phyloP scores from a whole-genome alignment of 2,888 invertebrate species.

The Drosophila anomalata region DNA sequence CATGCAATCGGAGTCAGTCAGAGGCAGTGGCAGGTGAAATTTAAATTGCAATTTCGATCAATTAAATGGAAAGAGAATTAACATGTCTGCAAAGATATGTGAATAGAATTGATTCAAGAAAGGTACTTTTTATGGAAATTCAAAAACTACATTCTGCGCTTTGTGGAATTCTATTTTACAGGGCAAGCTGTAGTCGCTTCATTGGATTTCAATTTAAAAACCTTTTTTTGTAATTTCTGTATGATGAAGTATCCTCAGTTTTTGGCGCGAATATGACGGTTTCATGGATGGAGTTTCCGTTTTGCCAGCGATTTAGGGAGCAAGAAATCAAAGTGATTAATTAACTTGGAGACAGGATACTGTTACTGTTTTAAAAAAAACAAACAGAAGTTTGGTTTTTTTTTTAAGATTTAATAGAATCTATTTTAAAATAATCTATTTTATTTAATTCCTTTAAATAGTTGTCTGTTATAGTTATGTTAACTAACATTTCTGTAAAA shows the following conservation, averaged over 20 bases:
- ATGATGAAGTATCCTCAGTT: constrained; percentile 29
- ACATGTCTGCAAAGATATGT: constrained; percentile 18
- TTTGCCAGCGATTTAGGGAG: neutral
- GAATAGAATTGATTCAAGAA: constrained; percentile 1
- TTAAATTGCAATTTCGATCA: constrained; percentile 30
- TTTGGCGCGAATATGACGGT: constrained; percentile 37
- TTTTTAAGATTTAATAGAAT: no score
- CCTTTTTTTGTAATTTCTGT: constrained; percentile 22
- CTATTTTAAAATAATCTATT: no score
- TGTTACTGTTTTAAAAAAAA: neutral
- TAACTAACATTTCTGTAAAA: neutral
- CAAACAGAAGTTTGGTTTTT: neutral
- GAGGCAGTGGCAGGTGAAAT: constrained; percentile 24
- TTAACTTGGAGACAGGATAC: neutral
- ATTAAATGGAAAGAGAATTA: constrained; percentile 18
- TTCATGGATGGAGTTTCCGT: constrained; percentile 20
- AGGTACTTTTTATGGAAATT: neutral
- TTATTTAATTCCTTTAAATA: neutral
- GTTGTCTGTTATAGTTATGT: neutral
- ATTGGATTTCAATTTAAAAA: neutral
- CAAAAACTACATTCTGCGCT: no score
- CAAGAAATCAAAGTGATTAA: neutral
- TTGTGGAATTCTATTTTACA: constrained; percentile 4
- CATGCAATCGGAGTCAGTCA: constrained; percentile 42
- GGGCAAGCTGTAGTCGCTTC: constrained; percentile 25